phyloP scores from a whole-genome alignment of 1,140 invertebrate species.

The Drosophila ironensis region DNA sequence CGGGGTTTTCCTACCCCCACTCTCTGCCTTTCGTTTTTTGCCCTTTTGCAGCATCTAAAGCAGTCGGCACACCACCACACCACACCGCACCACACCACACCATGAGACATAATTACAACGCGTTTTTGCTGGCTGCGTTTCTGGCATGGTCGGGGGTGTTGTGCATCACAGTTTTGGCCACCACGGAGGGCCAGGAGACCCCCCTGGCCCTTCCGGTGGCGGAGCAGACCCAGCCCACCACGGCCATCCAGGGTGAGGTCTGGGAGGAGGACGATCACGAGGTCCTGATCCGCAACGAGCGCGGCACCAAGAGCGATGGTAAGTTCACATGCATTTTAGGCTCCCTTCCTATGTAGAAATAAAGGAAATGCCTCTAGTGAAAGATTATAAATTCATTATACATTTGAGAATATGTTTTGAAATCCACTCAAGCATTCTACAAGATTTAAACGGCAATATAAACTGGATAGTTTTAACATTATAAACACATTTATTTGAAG shows the following conservation, averaged over 20 bases:
- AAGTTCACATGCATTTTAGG: too few species aligned
- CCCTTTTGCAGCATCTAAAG: slow-evolving; percentile 7
- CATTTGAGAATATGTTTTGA: too few species aligned
- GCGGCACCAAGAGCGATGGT: slow-evolving; percentile 86
- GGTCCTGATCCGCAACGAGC: slow-evolving; percentile 88
- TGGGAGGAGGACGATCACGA: slow-evolving; percentile 90
- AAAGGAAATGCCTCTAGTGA: too few species aligned
- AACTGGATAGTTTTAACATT: too few species aligned
- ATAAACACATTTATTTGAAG: too few species aligned
- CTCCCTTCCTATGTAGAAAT: too few species aligned
- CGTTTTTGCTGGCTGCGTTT: slow-evolving; percentile 48
- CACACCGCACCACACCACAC: too few species aligned
- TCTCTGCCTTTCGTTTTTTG: neutral
- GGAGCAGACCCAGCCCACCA: slow-evolving; percentile 76
- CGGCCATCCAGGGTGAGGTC: slow-evolving; percentile 82
- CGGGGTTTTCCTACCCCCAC: neutral
- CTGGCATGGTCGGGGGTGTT: slow-evolving; percentile 59
- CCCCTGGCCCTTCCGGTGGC: slow-evolving; percentile 75
- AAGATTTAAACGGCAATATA: too few species aligned
- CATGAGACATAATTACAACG: slow-evolving; percentile 62
- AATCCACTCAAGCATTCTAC: too few species aligned
- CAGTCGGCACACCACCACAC: too few species aligned
- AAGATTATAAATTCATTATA: too few species aligned
- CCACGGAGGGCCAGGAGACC: slow-evolving; percentile 78
- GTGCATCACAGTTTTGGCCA: slow-evolving; percentile 56